phyloP scores from a whole-genome alignment of 2,113 vertebrate species.

The Antennarius striatus region DNA sequence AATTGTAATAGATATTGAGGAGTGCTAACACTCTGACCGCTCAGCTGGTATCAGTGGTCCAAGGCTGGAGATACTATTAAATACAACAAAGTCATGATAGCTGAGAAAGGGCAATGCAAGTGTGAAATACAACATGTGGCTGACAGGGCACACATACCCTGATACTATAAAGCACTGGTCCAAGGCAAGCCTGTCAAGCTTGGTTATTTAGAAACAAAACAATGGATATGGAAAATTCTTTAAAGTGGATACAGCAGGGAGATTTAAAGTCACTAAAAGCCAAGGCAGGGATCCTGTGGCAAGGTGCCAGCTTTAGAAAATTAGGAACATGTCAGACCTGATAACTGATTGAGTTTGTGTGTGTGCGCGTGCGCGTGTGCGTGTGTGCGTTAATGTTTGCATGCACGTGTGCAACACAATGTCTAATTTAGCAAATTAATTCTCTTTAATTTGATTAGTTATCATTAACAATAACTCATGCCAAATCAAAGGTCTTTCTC shows the following conservation, averaged over 20 bases:
- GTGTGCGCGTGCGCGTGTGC: background rate
- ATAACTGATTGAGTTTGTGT: slow-evolving; percentile 26
- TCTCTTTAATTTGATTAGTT: slow-evolving; percentile 88
- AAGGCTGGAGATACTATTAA: slow-evolving; percentile 90
- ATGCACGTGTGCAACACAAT: slow-evolving; percentile 70
- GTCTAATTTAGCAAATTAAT: slow-evolving; percentile 96
- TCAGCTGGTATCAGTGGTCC: slow-evolving; percentile 86
- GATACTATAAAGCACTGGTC: slow-evolving; percentile 76
- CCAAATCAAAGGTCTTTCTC: slow-evolving; percentile 81
- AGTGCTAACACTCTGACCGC: slow-evolving; percentile 95
- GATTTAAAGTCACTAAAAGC: slow-evolving; percentile 56
- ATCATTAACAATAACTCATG: slow-evolving; percentile 84
- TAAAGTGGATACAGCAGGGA: slow-evolving; percentile 51
- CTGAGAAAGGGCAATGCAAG: slow-evolving; percentile 86
- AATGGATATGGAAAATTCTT: slow-evolving; percentile 63
- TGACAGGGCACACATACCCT: slow-evolving; percentile 79
- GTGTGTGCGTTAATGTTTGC: background rate
- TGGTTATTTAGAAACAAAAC: slow-evolving; percentile 70
- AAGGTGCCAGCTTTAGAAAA: slow-evolving; percentile 31
- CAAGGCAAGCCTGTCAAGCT: slow-evolving; percentile 60
- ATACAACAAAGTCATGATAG: slow-evolving; percentile 87
- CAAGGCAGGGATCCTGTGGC: slow-evolving; percentile 26
- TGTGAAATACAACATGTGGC: slow-evolving; percentile 84
- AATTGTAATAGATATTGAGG: slow-evolving; percentile 99
- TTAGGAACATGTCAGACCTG: slow-evolving; percentile 41